Evolutionary conservation across 2,888 invertebrate species (phyloP), one percentile per base, ranked within the genome.

Genomic region (Hydriomena furcata): DNA sequence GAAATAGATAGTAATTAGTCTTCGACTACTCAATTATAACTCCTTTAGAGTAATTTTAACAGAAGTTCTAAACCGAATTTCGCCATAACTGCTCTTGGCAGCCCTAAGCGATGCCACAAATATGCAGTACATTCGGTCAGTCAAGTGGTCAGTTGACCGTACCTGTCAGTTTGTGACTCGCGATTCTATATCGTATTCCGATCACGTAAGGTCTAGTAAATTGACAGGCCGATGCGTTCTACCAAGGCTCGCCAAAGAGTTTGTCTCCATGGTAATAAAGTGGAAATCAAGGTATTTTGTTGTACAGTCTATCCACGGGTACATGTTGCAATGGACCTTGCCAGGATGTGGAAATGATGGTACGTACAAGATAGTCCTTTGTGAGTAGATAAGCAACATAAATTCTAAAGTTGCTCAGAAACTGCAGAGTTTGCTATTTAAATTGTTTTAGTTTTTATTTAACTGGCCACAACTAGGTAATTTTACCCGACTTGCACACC

Each of bases 311-410:
- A 32, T 41, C 34, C 17, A 51, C 53, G 48, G 52, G 52, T 46
- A 47, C 7, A 47, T 53, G 57, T 56, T 51, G 60, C 54, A 58
- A 59, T 55, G 37, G 54, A 47, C 60, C 63, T 63, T 61, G 58
- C 23, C 38, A 52, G 54, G 59, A 59, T 59, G 57, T 58, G 55
- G 62, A 59, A 57, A 61, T 54, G 24, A 61, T 59, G 57, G 48
- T 41, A 54, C 52, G 55, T 42, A 43, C 42, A 30, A 54, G 51
- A 59, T 55, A 59, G 55, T 47, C 52, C 52, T 52, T 52, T 43
- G 42, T 34, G 23, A 12, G 12, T 27, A 42, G 20, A 27, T 43
- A 27, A 44, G 20, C 1, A 28, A 20, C 20, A 28, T n/a, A 5
- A 35, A 24, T 32, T 31, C 41, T 31, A 7, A 24, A 13, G 21